These are phyloP conservation scores for Heliconius hermathena DNA, from an alignment of 1,140 invertebrate genomes.

Conservation along the genomic window DNA sequence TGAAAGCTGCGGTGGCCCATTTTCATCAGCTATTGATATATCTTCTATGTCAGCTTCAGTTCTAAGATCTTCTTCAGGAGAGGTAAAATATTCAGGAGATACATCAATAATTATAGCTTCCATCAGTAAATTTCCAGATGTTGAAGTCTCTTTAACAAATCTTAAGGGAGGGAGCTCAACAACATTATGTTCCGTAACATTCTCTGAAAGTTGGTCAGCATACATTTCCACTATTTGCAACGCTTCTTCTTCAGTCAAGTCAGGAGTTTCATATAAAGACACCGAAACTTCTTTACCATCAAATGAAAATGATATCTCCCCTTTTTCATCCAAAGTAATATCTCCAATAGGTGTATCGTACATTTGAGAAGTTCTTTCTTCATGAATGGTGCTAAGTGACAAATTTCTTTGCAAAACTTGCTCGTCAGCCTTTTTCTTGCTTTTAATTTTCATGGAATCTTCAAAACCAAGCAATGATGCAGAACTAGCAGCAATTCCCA, in stretches of 20 bases:
- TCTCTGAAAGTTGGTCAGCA: constrained; percentile 94
- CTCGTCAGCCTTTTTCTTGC: constrained; percentile 80
- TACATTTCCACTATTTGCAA: constrained; percentile 96
- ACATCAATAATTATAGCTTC: constrained; percentile 96
- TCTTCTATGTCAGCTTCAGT: constrained; percentile 94
- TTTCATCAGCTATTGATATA: constrained; percentile 88
- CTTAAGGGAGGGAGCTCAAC: constrained; percentile 93
- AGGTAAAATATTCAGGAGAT: constrained; percentile 90
- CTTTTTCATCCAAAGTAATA: constrained; percentile 89
- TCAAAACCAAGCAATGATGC: constrained; percentile 94
- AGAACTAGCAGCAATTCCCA: constrained; percentile 94
- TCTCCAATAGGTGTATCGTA: constrained; percentile 91
- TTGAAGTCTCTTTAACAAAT: constrained; percentile 94
- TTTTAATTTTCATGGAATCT: constrained; percentile 84
- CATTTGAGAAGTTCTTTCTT: constrained; percentile 93
- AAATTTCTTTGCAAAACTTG: constrained; percentile 86
- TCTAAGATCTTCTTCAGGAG: constrained; percentile 89
- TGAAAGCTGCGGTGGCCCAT: constrained; percentile 71
- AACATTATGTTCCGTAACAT: constrained; percentile 93
- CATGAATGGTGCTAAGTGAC: constrained; percentile 94
- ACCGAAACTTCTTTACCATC: constrained; percentile 96
- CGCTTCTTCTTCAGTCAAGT: constrained; percentile 95
- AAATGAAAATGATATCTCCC: constrained; percentile 93
- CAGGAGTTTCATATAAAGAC: constrained; percentile 94
- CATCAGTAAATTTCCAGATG: constrained; percentile 92